Base-by-base conservation (phyloP, 2,888 invertebrate genomes). In the Drosophila meridionalis region DNA sequence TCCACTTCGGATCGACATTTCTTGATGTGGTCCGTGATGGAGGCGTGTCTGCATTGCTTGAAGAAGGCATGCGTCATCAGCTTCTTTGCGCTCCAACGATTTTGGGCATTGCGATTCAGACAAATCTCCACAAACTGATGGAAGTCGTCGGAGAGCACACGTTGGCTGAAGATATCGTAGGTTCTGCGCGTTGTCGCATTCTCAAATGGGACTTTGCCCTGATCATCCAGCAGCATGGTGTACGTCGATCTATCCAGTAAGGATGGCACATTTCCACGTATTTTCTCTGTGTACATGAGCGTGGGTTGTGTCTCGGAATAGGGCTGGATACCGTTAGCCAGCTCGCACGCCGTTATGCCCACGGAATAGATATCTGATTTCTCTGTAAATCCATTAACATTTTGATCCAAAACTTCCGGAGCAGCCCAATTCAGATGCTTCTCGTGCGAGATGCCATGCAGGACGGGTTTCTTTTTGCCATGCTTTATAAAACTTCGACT, bases 301-400 rank as follows among this genome's bases (percentile, higher is more conserved):
- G 98, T 97, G n/a, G 96, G 96, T 7, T 97, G 95, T 89, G 97
- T 96, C 82, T 97, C 97, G 0, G 95, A 95, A 93, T 97, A 98
- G 0, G 98, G 98, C 78, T 97, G 97, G 40, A 96, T 95, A 0
- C 98, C 98, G 93, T 98, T 98, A 48, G 96, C 97, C 71, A 92
- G 59, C 76, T 92, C 92, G 92, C 98, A 98, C 55, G 96, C 95
- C 5, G 97, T 94, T 76, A 98, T 97, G 30, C 99, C 99, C 48
- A 98, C 90, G 70, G 98, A 98, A 92, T 99, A 99, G 14, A 98
- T 96, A 93, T 99, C 99, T 0, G 98, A 97, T 83, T 97, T 97
- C 90, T 96, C 96, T 89, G 97, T 96, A 92, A 98, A 99, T 4
- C 99, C 98, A 89, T 95, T 94, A 43, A 98, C 93, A 93, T 97